Base-by-base conservation (phyloP, 2,797 vertebrate genomes). In the Furcifer pardalis region DNA sequence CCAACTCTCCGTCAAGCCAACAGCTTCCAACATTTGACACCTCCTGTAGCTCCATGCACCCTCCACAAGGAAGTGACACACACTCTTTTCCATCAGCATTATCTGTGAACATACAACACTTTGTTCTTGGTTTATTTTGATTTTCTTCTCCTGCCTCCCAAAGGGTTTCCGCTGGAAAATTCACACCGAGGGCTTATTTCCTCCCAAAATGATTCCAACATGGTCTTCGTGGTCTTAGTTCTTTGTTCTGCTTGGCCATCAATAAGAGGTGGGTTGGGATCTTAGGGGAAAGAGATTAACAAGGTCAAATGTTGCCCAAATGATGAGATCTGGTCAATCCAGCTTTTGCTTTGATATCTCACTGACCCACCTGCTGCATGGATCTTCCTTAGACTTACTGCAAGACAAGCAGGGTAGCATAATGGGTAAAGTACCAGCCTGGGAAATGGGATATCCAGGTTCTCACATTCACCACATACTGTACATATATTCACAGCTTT, bases 151-250 rank as follows among this genome's bases (percentile, higher is more conserved):
- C 21, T 35, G 25, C 17, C 37, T 40, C 35, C 52, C 74, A 25
- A 60, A 46, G 12, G 13, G 40, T 60, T 84, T 84, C 82, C 82
- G 77, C 37, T 84, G 75, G 82, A 71, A 78, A 71, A 59, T 60
- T 60, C 52, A 60, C 49, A 77, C 49, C 59, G 71, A 60, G 65
- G 44, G 52, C 63, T 84, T 84, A 77, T 84, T 84, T 84, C 6
- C 10, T 9, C 7, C 25, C 35, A 65, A 78, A 78, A 42, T 27
- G 9, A 35, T 66, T 17, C 49, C n/a, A n/a, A n/a, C n/a, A n/a
- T n/a, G n/a, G n/a, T n/a, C n/a, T n/a, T n/a, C n/a, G 49, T 71
- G 37, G 65, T 10, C 6, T 27, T 2, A 6, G 12, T 60, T 27
- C 52, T 69, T 84, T 77, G 82, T 83, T 59, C 25, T 32, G 13